A percentile compares a stretch with the other conserved stretches of the same genome.
phyloP scores from a whole-genome alignment of 2,888 invertebrate species.

The Euplagia quadripunctaria region DNA sequence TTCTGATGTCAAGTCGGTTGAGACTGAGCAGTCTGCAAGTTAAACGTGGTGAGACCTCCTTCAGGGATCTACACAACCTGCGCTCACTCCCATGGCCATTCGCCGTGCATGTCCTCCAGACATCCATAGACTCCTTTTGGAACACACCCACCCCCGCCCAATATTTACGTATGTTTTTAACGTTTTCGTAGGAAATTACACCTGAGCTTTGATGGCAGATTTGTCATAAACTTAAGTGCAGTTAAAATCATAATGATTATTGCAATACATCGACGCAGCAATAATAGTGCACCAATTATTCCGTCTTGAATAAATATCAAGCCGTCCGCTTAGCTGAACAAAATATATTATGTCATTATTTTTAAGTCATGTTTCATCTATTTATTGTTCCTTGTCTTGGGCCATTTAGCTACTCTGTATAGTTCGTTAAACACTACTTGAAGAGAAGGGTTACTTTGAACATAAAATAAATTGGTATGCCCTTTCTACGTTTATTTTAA shows the following conservation, averaged over 20 bases:
- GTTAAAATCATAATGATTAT: neutral
- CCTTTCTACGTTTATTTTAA: neutral
- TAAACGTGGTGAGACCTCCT: too few species aligned
- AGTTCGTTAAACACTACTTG: neutral
- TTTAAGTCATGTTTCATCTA: too few species aligned
- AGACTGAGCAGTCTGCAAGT: too few species aligned
- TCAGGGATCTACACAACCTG: too few species aligned
- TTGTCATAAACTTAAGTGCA: neutral
- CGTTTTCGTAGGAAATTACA: neutral
- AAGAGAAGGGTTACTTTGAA: neutral
- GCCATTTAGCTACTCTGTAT: neutral
- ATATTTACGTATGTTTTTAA: neutral
- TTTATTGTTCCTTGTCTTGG: neutral
- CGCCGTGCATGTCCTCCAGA: too few species aligned
- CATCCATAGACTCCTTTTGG: too few species aligned
- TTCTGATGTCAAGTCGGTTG: too few species aligned
- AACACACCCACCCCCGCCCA: too few species aligned
- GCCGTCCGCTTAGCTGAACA: conserved; percentile 43
- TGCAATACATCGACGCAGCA: conserved; percentile 28
- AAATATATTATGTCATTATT: neutral
- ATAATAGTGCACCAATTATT: conserved; percentile 31
- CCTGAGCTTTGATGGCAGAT: neutral
- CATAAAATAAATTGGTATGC: neutral
- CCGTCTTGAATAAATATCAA: conserved; percentile 40
- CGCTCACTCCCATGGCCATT: too few species aligned